Evolutionary conservation across 2,888 invertebrate species (phyloP), one percentile per base, ranked within the genome.

Genomic region (Nymphalis urticae): DNA sequence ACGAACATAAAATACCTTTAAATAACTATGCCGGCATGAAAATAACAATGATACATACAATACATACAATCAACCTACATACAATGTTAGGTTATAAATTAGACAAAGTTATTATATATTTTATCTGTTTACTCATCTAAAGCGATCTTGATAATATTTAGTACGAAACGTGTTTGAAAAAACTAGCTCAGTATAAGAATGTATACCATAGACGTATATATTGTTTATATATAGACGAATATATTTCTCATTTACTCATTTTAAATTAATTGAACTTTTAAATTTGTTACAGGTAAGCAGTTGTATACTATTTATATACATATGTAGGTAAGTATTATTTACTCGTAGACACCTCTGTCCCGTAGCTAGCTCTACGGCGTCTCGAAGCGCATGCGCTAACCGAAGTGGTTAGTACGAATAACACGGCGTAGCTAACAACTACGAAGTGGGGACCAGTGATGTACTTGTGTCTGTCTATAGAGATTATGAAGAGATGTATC

Each of bases 371-470:
- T 80, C 80, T 79, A 61, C 71, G 60, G 42, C 1, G 6, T 9
- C 50, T 62, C 61, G 73, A 42, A 3, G 79, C 87, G 86, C 87
- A 84, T 82, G 87, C 87, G 86, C 76, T 70, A 65, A 73, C 78
- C 79, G 76, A 76, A 77, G 82, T 79, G 85, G 84, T 82, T 82
- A 80, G 79, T 76, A 75, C 79, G 78, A 73, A 73, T 70, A 73
- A 75, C 66, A 68, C 74, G 69, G 72, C 75, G 73, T 74, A 75
- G 75, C 75, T 75, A 75, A 74, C 75, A 71, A 72, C 75, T 75
- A 74, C 74, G 70, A 63, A 74, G 74, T 70, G 69, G 69, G 70
- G 69, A 73, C 71, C 59, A 72, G 75, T 71, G 73, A 64, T 73
- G 73, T 71, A 67, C 72, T 73, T 72, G 66, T 74, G 64, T 69